Evolutionary conservation across 2,797 vertebrate species (phyloP).

Genomic region (Microctenopoma stevenorrisi): DNA sequence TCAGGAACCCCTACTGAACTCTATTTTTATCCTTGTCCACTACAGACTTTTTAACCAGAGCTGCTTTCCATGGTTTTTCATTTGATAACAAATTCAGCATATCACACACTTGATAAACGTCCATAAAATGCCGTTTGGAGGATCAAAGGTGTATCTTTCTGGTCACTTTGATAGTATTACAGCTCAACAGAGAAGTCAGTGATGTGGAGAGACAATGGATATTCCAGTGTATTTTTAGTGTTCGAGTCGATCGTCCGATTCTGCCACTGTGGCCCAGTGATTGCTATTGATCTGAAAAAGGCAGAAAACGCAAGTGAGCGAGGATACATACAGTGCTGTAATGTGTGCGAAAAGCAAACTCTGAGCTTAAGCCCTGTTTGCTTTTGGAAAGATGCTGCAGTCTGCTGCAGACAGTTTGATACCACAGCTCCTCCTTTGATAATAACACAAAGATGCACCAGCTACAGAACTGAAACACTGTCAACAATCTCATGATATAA

Average conservation of each 20-base stretch:
- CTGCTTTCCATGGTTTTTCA: conserved; percentile 11
- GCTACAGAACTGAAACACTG: conserved; percentile 1
- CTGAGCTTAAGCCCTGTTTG: conserved; percentile 15
- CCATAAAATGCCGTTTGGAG: conserved; percentile 10
- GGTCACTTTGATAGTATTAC: conserved; percentile 32
- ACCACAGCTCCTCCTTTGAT: conserved; percentile 39
- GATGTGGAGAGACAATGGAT: conserved; percentile 35
- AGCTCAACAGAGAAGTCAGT: conserved; percentile 30
- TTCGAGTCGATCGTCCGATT: conserved; percentile 62
- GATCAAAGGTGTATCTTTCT: conserved; percentile 18
- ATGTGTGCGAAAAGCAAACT: conserved; percentile 27
- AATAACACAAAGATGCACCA: conserved; percentile 19
- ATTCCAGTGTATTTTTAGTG: conserved; percentile 68
- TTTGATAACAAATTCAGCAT: conserved; percentile 14
- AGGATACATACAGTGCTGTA: conserved; percentile 19
- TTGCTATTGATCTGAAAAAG: conserved; percentile 76
- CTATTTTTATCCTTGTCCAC: not conserved
- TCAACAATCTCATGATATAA: conserved; percentile 1
- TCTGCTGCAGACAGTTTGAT: conserved; percentile 37
- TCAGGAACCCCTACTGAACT: conserved; percentile 8
- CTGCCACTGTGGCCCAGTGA: conserved; percentile 63
- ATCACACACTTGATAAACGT: not conserved
- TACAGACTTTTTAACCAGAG: conserved; percentile 12
- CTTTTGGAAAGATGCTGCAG: conserved; percentile 34
- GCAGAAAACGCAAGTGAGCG: conserved; percentile 47